phyloP scores from a whole-genome alignment of 2,888 invertebrate genomes.

The Phalera bucephala region DNA sequence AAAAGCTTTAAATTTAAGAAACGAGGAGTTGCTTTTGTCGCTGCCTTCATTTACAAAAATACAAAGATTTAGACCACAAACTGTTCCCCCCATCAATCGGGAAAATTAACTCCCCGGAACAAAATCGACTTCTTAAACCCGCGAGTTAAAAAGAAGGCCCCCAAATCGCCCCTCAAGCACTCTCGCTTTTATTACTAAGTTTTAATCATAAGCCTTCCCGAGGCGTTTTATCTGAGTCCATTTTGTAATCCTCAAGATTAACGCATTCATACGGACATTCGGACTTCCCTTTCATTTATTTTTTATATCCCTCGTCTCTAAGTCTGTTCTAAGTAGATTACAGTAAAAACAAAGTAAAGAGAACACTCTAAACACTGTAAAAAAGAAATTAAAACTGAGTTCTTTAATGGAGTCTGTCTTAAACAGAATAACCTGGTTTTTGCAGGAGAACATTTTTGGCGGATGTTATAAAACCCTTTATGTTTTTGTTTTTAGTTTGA shows the following conservation, averaged over 20 bases:
- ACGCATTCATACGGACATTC: conserved; percentile 31
- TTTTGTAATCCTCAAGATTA: conserved; percentile 34
- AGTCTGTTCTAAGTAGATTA: conserved; percentile 31
- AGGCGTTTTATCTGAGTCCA: conserved; percentile 36
- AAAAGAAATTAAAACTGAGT: conserved; percentile 27
- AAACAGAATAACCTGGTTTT: conserved; percentile 14
- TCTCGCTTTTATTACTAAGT: conserved; percentile 19
- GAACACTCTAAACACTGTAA: conserved; percentile 19
- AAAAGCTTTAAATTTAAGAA: no score
- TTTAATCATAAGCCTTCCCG: conserved; percentile 28
- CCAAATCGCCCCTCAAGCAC: no score
- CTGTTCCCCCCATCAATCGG: no score
- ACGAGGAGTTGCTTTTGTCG: no score
- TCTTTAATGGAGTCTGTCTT: conserved; percentile 19
- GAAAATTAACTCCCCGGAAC: no score
- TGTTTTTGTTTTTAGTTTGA: no score
- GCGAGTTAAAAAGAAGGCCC: no score
- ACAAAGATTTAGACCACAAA: no score
- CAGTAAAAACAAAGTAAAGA: conserved; percentile 33
- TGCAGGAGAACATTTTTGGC: conserved; percentile 12
- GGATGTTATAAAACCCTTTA: conserved; percentile 11
- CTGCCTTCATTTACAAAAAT: no score
- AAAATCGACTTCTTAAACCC: no score
- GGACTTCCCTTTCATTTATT: conserved; percentile 20
- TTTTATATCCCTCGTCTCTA: conserved; percentile 26